phyloP scores from a whole-genome alignment of 2,797 vertebrate species.

The Tachyglossus aculeatus region DNA sequence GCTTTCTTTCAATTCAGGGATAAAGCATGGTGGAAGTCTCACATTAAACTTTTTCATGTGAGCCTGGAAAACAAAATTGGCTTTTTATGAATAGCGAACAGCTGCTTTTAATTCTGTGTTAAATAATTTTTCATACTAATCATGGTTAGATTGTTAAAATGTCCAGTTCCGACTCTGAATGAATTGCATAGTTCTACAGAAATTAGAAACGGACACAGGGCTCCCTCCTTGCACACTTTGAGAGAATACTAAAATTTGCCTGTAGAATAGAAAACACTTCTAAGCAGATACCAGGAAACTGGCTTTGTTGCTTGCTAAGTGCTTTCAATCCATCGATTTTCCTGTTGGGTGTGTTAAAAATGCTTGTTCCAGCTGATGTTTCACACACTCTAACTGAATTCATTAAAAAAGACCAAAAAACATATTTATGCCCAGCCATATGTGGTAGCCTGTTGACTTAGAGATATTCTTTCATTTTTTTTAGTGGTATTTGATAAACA shows the following conservation, averaged over 20 bases:
- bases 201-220: background rate
- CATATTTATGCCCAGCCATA: no score
- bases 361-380: no score
- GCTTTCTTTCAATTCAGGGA: background rate
- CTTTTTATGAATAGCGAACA: conserved; percentile 5
- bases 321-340: no score
- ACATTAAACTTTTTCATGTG: conserved; percentile 5
- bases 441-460: no score
- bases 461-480: no score
- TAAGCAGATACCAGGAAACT: no score
- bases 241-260: background rate
- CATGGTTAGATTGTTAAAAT: background rate
- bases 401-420: no score
- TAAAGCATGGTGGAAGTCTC: background rate
- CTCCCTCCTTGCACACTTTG: background rate
- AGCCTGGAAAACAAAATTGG: background rate
- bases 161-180: background rate
- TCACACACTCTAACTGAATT: no score
- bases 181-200: conserved; percentile 3
- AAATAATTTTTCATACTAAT: background rate
- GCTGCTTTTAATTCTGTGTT: background rate
- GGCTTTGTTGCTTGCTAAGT: no score
- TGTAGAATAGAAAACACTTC: background rate
- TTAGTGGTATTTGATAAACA: no score
- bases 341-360: no score